Base-by-base conservation (phyloP, 2,113 vertebrate genomes). In the Hippocampus guttulatus region DNA sequence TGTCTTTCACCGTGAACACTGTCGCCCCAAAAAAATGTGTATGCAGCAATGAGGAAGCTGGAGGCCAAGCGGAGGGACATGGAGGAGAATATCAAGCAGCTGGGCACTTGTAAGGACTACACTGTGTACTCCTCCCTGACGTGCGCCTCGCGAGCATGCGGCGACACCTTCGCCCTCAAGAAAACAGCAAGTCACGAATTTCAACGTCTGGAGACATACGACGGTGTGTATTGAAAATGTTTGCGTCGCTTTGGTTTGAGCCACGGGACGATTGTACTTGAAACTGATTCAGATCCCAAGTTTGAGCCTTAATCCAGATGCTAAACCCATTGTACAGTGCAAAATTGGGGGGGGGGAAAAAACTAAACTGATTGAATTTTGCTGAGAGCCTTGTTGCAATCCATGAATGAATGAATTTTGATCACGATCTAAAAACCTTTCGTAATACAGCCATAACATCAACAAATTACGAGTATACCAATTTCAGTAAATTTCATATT, bases 21-120 rank as follows among this genome's bases (percentile, higher is more conserved):
- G 1, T 7, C 18, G 4, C 16, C 49, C 7, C n/a, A 9, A 5
- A n/a, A 55, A 55, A 33, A 58, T 58, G 61, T 80, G 62, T 81
- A 70, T 87, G 78, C 61, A 99, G 97, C 85, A 20, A 83, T 96
- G 74, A 94, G 96, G 81, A 98, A 94, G 77, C 73, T 99, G 73
- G 77, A 87, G 58, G 84, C 78, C 23, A 94, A 91, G 70, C 81
- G 89, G 11, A 92, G 84, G 71, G 93, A 92, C 62, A 63, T 92
- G 33, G 92, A 93, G 79, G 91, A 87, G 62, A 95, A 93, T 76
- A 69, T 93, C 65, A 76, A 93, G 61, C 92, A 79, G 57, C 82
- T 81, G 64, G 87, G 94, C 72, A 81, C 67, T 93, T 74, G 90
- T 94, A 78, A 84, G 68, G 92, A 94, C 3, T 93, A 93, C 62